Evolutionary conservation across 1,140 invertebrate species (phyloP).

Genomic region (Helicoverpa armigera): DNA sequence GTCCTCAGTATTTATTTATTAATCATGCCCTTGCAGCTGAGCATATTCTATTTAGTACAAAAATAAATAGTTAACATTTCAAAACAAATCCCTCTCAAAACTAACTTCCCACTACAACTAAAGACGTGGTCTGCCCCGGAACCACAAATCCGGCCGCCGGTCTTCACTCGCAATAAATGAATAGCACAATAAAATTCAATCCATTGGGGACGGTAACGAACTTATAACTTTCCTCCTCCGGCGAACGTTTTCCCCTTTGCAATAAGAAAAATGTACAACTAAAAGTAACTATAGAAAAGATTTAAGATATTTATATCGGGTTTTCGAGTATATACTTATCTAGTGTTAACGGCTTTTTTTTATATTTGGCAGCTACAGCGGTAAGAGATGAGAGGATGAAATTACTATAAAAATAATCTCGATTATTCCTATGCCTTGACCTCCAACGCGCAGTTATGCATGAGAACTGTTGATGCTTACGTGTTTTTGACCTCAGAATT

Average conservation of each 20-base stretch:
- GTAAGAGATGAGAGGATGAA: too few species aligned
- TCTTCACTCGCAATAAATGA: neutral
- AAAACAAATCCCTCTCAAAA: too few species aligned
- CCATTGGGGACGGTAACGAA: conserved; percentile 18
- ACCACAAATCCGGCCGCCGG: neutral
- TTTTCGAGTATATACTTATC: neutral
- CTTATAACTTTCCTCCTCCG: neutral
- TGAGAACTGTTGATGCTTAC: too few species aligned
- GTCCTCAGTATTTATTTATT: neutral
- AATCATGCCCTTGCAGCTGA: too few species aligned
- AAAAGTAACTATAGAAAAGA: neutral
- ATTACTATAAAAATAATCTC: too few species aligned
- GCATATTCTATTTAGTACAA: too few species aligned
- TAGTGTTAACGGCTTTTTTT: too few species aligned
- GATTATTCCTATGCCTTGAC: too few species aligned
- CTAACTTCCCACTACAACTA: neutral
- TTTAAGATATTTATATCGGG: neutral
- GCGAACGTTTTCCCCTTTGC: neutral
- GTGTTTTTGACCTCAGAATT: too few species aligned
- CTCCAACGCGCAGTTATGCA: too few species aligned
- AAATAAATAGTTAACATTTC: too few species aligned
- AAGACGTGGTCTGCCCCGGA: neutral
- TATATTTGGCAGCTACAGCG: too few species aligned
- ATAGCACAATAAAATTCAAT: conserved; percentile 2
- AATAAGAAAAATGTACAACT: neutral